Percentiles rank a stretch among this genome's conserved stretches.
Evolutionary conservation across 2,113 vertebrate species (phyloP).

Genomic region (Notothenia rossii): DNA sequence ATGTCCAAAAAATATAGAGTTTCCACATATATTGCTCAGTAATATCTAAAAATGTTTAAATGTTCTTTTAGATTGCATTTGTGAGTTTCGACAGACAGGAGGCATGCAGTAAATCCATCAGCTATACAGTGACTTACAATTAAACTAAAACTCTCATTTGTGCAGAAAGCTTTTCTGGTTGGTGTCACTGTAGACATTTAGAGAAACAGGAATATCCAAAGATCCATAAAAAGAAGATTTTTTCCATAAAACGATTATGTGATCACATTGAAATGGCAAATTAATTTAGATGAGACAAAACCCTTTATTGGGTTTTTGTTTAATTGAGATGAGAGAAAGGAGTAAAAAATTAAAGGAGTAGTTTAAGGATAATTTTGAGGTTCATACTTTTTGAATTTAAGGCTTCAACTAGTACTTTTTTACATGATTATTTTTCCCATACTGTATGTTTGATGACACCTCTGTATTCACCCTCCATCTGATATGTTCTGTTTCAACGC

Average conservation of each 20-base stretch:
- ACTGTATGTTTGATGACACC: too few species aligned
- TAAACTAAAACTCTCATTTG: not conserved
- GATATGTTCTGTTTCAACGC: too few species aligned
- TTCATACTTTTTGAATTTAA: too few species aligned
- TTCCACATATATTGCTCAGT: not conserved
- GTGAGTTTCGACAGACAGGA: conserved; percentile 10
- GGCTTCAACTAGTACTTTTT: too few species aligned
- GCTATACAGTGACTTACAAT: conserved; percentile 1
- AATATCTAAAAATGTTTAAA: not conserved
- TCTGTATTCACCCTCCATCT: too few species aligned
- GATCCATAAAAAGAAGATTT: not conserved
- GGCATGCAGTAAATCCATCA: conserved; percentile 6
- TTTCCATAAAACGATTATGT: not conserved
- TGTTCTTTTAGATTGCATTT: not conserved
- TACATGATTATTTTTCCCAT: too few species aligned
- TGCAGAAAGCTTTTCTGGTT: not conserved
- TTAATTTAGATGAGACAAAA: not conserved
- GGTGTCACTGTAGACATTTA: conserved; percentile 1
- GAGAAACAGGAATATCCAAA: not conserved
- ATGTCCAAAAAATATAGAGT: not conserved
- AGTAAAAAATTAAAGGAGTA: not conserved
- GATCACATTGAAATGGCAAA: not conserved
- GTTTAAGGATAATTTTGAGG: too few species aligned
- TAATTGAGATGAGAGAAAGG: not conserved
- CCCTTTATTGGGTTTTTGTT: not conserved